A percentile compares a stretch with the other conserved stretches of the same genome.
Evolutionary conservation across 2,888 invertebrate genomes (phyloP).

Genomic region (Cinara cedri): DNA sequence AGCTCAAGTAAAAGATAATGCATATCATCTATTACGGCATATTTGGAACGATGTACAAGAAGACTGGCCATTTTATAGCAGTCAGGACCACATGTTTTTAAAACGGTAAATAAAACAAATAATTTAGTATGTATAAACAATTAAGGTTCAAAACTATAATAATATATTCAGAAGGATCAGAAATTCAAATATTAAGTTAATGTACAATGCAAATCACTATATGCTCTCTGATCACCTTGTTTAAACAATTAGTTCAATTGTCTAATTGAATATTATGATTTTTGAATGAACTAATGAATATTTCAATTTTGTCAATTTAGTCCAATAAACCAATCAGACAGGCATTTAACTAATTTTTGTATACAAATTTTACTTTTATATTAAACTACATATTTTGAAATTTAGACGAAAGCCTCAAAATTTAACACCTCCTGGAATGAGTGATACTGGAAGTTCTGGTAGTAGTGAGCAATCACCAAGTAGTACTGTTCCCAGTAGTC

Average conservation of each 20-base stretch:
- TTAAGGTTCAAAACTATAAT: too few species aligned
- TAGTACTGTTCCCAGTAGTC: constrained; percentile 67
- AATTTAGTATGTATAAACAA: too few species aligned
- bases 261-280: too few species aligned
- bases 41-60: constrained; percentile 93
- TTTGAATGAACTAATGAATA: too few species aligned
- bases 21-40: constrained; percentile 83
- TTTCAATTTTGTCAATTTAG: too few species aligned
- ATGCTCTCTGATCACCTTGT: too few species aligned
- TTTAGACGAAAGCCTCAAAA: constrained; percentile 86
- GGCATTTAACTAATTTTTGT: neutral
- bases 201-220: too few species aligned
- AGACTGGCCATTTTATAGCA: constrained; percentile 92
- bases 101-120: constrained; percentile 69
- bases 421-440: constrained; percentile 85
- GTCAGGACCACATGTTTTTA: constrained; percentile 75
- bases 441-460: constrained; percentile 76
- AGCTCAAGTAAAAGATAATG: constrained; percentile 83
- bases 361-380: neutral
- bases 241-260: too few species aligned
- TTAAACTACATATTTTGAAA: constrained; percentile 57
- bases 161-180: too few species aligned
- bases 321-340: too few species aligned
- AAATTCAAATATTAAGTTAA: too few species aligned
- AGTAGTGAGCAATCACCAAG: constrained; percentile 81